phyloP scores from a whole-genome alignment of 2,797 vertebrate species.

The Apodemus agrarius region DNA sequence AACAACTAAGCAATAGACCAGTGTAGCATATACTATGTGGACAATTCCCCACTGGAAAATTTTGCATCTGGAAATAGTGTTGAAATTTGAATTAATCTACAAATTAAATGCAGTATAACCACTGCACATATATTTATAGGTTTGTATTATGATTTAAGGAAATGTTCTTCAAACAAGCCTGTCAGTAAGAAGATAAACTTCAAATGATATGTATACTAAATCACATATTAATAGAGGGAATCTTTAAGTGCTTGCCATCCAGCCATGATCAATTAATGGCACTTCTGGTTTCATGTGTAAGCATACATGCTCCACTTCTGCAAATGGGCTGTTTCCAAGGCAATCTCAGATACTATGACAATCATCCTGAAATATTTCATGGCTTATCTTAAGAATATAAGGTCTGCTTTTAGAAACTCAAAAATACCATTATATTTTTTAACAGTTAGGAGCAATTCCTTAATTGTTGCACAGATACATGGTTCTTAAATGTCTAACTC shows the following conservation, averaged over 20 bases:
- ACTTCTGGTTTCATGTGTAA: neutral
- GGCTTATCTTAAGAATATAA: neutral
- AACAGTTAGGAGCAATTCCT: neutral
- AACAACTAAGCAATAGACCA: neutral
- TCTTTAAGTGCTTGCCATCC: no score
- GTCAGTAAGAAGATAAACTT: neutral
- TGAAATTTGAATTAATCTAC: conserved; percentile 2
- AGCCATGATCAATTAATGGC: neutral
- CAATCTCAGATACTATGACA: neutral
- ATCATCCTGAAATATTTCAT: neutral
- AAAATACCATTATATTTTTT: neutral
- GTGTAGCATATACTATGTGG: no score
- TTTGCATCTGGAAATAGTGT: neutral
- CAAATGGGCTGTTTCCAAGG: neutral
- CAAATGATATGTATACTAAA: neutral
- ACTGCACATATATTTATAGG: neutral
- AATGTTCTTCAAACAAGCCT: neutral
- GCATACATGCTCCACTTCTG: neutral
- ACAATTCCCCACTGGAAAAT: neutral
- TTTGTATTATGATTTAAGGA: neutral
- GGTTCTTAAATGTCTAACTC: neutral
- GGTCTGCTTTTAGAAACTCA: neutral
- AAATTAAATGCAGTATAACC: neutral
- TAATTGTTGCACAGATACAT: neutral
- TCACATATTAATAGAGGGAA: neutral